Percentiles rank a stretch among this genome's conserved stretches.
Conservation (phyloP, 2,888 invertebrate genomes). For the Drosophila nr. perissopoda region DNA sequence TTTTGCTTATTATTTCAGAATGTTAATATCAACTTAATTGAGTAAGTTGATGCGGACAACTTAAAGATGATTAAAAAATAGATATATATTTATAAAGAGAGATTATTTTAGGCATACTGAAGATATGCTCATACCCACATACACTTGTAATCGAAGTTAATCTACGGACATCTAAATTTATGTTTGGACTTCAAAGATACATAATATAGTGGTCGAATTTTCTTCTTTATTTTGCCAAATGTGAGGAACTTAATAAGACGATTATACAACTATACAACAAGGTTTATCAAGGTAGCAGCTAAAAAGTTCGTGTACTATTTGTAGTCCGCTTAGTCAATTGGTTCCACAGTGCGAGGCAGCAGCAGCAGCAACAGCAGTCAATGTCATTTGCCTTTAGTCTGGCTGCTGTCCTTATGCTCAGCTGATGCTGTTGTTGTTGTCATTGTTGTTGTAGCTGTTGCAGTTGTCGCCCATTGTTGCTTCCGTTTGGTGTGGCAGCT, state of each 20-base stretch:
- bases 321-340: not conserved
- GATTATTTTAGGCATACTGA: too few relatives aligned
- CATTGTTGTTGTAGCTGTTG: slow-evolving; percentile 33
- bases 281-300: not conserved
- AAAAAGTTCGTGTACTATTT: not conserved
- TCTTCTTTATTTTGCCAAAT: too few relatives aligned
- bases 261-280: not conserved
- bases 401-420: slow-evolving; percentile 24
- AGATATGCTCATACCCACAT: too few relatives aligned
- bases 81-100: not conserved
- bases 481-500: slow-evolving; percentile 78
- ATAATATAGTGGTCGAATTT: too few relatives aligned
- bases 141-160: too few relatives aligned
- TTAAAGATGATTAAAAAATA: not conserved
- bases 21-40: too few relatives aligned
- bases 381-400: slow-evolving; percentile 64
- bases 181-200: too few relatives aligned
- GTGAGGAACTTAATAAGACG: not conserved
- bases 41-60: not conserved
- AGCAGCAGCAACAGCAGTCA: slow-evolving; percentile 37
- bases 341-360: slow-evolving; percentile 58
- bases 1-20: too few relatives aligned
- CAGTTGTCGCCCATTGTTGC: slow-evolving; percentile 66
- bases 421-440: slow-evolving; percentile 42
- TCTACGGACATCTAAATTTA: too few relatives aligned